phyloP scores from a whole-genome alignment of 2,888 invertebrate genomes.

The Aleiodes testaceus region DNA sequence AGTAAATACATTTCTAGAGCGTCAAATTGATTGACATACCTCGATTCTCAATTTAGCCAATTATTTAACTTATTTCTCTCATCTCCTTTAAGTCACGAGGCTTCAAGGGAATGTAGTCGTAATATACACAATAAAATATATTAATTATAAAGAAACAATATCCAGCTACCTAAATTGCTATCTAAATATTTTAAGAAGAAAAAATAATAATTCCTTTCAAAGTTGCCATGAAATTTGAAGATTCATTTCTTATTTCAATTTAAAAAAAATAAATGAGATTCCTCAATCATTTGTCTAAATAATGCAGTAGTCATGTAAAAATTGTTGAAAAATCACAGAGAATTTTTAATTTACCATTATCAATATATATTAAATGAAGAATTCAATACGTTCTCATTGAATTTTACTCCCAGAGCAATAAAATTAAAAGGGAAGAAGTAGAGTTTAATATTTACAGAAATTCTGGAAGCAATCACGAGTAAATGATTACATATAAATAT shows the following conservation, averaged over 20 bases:
- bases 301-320: no score
- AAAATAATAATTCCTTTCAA: neutral
- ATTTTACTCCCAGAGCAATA: neutral
- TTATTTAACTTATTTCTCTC: neutral
- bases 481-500: conserved; percentile 1
- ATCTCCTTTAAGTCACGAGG: conserved; percentile 57
- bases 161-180: conserved; percentile 8
- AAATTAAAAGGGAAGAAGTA: neutral
- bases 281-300: neutral
- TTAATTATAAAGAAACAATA: conserved; percentile 17
- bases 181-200: neutral
- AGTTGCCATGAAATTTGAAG: no score
- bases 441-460: conserved; percentile 15
- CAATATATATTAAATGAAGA: neutral
- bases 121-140: conserved; percentile 33
- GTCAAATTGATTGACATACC: conserved; percentile 12
- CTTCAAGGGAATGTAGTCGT: conserved; percentile 56
- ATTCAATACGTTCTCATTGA: neutral
- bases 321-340: no score
- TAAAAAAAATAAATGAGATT: conserved; percentile 8
- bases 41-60: neutral
- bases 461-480: neutral
- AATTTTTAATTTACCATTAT: no score
- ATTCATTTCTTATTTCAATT: no score
- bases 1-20: conserved; percentile 23